phyloP scores from a whole-genome alignment of 2,797 vertebrate genomes.

The Anisognathus igniventris region DNA sequence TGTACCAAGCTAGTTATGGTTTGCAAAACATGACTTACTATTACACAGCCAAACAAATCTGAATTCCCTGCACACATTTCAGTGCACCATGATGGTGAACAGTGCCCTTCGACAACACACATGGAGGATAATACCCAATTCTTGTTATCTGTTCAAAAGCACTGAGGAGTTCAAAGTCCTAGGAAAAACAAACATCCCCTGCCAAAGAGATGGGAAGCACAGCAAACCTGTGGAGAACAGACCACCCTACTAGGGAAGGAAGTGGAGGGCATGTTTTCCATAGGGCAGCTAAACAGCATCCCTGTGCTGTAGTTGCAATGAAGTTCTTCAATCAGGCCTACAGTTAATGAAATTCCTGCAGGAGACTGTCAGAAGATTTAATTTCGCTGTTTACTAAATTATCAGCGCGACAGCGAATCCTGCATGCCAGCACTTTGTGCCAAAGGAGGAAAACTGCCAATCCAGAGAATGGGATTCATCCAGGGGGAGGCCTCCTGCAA shows the following conservation, averaged over 20 bases:
- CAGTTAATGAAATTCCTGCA: slow-evolving; percentile 38
- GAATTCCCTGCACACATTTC: not conserved
- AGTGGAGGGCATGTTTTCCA: not conserved
- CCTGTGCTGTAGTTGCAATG: not conserved
- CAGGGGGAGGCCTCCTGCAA: not conserved
- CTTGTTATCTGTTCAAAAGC: not conserved
- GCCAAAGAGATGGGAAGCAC: not conserved
- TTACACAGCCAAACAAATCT: not conserved
- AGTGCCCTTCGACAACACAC: not conserved
- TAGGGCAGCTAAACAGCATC: not conserved
- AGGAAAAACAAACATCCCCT: not conserved
- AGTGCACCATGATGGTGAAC: not conserved
- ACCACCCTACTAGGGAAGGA: not conserved
- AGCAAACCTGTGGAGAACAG: not conserved
- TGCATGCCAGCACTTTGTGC: not conserved
- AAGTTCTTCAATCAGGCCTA: not conserved
- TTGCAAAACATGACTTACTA: not conserved
- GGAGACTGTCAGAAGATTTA: slow-evolving; percentile 40
- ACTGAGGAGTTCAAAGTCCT: not conserved
- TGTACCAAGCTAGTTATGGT: not conserved
- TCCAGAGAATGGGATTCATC: not conserved
- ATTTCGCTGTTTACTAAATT: slow-evolving; percentile 46
- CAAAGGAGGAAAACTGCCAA: slow-evolving; percentile 22
- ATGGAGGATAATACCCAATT: not conserved
- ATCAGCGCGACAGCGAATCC: not conserved